These are phyloP conservation scores for Campopleginae sp. DNA, from an alignment of 2,888 invertebrate genomes.

Conservation along the genomic window DNA sequence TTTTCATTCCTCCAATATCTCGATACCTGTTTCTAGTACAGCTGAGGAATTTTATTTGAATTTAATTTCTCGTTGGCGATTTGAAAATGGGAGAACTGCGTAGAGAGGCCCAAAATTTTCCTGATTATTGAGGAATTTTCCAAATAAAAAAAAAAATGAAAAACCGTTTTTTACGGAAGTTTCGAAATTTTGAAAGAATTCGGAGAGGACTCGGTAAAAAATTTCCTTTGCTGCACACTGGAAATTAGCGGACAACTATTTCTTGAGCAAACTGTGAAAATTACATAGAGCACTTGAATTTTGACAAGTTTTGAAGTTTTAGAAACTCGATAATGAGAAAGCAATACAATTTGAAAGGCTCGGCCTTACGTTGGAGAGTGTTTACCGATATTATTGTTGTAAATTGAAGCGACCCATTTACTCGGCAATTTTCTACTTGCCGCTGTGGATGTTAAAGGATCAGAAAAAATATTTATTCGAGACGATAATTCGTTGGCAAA, in stretches of 20 bases:
- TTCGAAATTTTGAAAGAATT: background rate
- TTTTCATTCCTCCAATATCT: background rate
- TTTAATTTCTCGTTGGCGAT: background rate
- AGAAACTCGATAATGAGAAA: background rate
- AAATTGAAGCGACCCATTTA: background rate
- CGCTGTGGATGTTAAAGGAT: background rate
- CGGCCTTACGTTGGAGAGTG: background rate
- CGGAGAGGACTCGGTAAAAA: background rate
- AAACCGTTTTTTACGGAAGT: background rate
- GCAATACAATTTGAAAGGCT: background rate
- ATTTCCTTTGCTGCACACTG: background rate
- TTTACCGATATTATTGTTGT: background rate
- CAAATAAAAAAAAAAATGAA: no score
- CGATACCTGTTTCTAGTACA: background rate
- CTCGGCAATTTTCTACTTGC: background rate
- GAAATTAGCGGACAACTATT: background rate
- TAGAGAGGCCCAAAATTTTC: background rate
- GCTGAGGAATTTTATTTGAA: background rate
- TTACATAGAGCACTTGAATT: background rate
- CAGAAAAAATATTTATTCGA: background rate
- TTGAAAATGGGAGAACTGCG: background rate
- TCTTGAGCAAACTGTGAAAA: conserved; percentile 1
- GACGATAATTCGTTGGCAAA: background rate
- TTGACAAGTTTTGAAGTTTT: background rate
- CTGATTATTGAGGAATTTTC: background rate